Base-by-base conservation (phyloP, 2,797 vertebrate genomes). In the Neosilurus hyrtlii region DNA sequence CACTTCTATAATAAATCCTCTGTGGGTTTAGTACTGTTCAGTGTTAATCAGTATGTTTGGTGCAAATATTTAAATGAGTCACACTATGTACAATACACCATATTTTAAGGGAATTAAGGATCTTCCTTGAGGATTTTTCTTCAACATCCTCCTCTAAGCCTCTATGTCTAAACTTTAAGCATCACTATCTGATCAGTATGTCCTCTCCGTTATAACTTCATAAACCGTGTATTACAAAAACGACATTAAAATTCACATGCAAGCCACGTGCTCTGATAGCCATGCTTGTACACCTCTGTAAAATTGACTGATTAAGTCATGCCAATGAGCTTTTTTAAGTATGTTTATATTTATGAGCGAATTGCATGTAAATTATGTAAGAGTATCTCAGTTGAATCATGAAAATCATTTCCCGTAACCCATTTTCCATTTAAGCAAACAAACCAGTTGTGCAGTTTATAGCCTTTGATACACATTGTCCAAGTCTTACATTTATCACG, bases 361-460 rank as follows among this genome's bases (percentile, higher is more conserved):
- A 43, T 51, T 26, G 15, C 51, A 78, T 51, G 59, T 26, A 76
- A 82, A 82, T 76, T 63, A 78, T 82, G 81, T 18, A 43, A 65
- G 24, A 51, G 24, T 63, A 82, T 26, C 81, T 83, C 63, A 9
- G 54, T 20, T 15, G 10, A 43, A 56, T 77, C 63, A n/a, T 51
- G 82, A 9, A 49, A 35, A 12, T 83, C 20, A 37, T 54, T 71
- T 79, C 57, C 49, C 43, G 14, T 43, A 77, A 72, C 67, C 22
- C 5, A 37, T 66, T 59, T 68, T 14, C 65, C 22, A 51, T 49
- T 49, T 9, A 18, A n/a, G 24, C 67, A 70, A 83, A 78, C 65
- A 70, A 63, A 51, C 20, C 37, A 10, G 71, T 16, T 66, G 51
- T 72, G 30, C n/a, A 51, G n/a, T n/a, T 30, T 18, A 71, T 11